phyloP scores from a whole-genome alignment of 1,140 invertebrate genomes.

The Platyscapa corneri region DNA sequence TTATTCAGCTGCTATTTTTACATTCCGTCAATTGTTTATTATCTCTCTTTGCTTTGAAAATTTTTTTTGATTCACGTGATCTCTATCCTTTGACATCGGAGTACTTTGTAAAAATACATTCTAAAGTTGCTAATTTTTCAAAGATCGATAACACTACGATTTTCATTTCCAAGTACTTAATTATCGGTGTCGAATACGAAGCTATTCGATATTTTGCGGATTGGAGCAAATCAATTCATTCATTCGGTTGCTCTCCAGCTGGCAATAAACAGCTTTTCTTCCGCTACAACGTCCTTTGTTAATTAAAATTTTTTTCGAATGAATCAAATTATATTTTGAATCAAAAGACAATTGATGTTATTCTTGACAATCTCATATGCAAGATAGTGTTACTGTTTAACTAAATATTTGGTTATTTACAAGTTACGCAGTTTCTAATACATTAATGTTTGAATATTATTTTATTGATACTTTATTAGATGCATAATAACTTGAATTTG shows the following conservation, averaged over 20 bases:
- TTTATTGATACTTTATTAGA: no score
- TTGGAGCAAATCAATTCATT: constrained; percentile 30
- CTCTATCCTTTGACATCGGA: neutral
- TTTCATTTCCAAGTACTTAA: constrained; percentile 27
- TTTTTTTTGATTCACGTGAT: neutral
- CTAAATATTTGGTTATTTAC: neutral
- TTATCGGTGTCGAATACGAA: neutral
- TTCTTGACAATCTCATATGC: neutral
- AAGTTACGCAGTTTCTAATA: no score
- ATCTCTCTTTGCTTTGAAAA: neutral
- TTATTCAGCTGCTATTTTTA: constrained; percentile 5
- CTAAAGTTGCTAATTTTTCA: constrained; percentile 4
- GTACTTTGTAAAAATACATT: neutral
- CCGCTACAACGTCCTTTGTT: neutral
- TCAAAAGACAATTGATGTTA: neutral
- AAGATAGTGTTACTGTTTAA: neutral
- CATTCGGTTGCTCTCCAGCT: constrained; percentile 20
- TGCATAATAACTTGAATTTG: no score
- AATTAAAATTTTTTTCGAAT: constrained; percentile 22
- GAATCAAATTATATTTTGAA: constrained; percentile 2
- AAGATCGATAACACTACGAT: neutral
- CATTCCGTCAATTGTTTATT: constrained; percentile 1
- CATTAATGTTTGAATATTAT: no score
- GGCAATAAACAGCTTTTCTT: neutral
- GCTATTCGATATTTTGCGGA: neutral